Percentiles rank a stretch among this genome's conserved stretches.
These are phyloP conservation scores for Tholera decimalis DNA, from an alignment of 2,888 invertebrate species.

Conservation along the genomic window DNA sequence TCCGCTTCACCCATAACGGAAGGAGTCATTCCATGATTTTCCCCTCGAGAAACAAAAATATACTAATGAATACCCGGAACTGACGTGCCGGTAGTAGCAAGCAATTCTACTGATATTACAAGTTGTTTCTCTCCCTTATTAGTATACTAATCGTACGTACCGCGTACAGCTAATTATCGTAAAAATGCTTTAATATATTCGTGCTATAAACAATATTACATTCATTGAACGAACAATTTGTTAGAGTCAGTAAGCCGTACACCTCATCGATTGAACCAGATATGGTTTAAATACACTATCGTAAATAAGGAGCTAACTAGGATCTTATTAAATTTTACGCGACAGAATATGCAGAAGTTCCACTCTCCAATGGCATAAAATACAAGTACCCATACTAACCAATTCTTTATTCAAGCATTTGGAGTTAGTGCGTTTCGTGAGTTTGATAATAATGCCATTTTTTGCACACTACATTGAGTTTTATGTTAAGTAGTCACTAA, in stretches of 20 bases:
- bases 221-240: constrained; percentile 40
- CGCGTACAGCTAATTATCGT: constrained; percentile 16
- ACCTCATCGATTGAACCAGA: constrained; percentile 51
- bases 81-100: too few species aligned
- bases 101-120: background rate
- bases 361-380: background rate
- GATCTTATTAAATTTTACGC: constrained; percentile 37
- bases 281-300: constrained; percentile 47
- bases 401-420: too few species aligned
- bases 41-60: too few species aligned
- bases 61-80: too few species aligned
- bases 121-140: background rate
- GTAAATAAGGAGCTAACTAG: constrained; percentile 51
- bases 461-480: too few species aligned
- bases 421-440: too few species aligned
- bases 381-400: too few species aligned
- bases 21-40: too few species aligned
- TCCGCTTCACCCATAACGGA: too few species aligned
- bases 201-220: constrained; percentile 28
- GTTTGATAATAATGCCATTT: too few species aligned
- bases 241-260: constrained; percentile 28
- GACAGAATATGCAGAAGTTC: constrained; percentile 11
- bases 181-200: constrained; percentile 29
- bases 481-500: too few species aligned
- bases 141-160: background rate